These are phyloP conservation scores for Rotaria socialis DNA, from an alignment of 2,888 invertebrate genomes.

Conservation along the genomic window DNA sequence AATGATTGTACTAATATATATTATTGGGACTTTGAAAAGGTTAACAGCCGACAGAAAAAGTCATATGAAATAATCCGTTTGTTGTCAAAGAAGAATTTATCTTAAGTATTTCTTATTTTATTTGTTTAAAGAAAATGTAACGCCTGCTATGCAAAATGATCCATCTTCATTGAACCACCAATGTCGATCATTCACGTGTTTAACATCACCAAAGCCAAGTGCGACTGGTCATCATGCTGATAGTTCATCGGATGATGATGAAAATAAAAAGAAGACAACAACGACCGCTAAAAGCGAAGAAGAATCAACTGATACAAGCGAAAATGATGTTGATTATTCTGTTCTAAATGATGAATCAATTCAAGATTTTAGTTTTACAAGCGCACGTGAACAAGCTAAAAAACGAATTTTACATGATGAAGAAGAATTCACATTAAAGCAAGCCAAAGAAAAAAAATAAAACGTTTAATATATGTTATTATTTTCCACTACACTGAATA, in stretches of 20 bases:
- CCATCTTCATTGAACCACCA: not conserved
- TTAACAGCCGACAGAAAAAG: too few species aligned
- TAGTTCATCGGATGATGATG: not conserved
- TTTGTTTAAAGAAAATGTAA: not conserved
- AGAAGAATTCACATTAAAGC: not conserved
- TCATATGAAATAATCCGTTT: too few species aligned
- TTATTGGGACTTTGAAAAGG: too few species aligned
- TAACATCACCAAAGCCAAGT: not conserved
- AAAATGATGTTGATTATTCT: slow-evolving; percentile 17
- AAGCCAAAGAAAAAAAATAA: not conserved
- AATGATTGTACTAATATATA: too few species aligned
- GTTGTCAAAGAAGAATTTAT: too few species aligned
- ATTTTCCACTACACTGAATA: too few species aligned
- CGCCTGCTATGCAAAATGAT: not conserved
- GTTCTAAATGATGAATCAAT: slow-evolving; percentile 33
- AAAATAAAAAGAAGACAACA: not conserved
- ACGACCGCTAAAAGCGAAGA: not conserved
- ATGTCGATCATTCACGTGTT: not conserved
- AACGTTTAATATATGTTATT: not conserved
- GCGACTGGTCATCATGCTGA: not conserved
- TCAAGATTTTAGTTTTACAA: not conserved
- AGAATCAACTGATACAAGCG: not conserved
- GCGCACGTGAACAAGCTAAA: not conserved
- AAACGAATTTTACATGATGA: not conserved
- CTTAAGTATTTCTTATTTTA: not conserved